phyloP scores from a whole-genome alignment of 2,888 invertebrate species.

The Leistus spinibarbis region DNA sequence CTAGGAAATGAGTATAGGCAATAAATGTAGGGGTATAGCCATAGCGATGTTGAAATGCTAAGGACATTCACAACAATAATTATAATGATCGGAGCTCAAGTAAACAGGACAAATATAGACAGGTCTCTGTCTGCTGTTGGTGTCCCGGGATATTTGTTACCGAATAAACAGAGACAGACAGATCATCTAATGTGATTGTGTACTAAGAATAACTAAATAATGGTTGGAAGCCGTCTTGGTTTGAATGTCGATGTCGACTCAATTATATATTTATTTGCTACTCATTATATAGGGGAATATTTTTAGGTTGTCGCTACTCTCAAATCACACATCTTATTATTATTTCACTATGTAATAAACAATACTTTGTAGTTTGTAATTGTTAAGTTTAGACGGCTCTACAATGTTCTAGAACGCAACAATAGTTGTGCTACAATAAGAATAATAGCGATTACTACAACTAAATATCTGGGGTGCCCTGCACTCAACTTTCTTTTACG shows the following conservation, averaged over 20 bases:
- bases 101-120: constrained; percentile 34
- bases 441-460: too few relatives aligned
- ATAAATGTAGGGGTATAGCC: not conserved
- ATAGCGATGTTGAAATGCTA: constrained; percentile 11
- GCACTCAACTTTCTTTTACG: too few relatives aligned
- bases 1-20: not conserved
- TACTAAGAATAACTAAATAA: constrained; percentile 4
- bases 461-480: too few relatives aligned
- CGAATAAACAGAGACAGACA: not conserved
- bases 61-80: constrained; percentile 3
- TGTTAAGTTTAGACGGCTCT: too few relatives aligned
- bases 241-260: not conserved
- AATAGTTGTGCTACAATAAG: too few relatives aligned
- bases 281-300: not conserved
- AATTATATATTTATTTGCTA: too few relatives aligned
- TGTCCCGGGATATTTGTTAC: constrained; percentile 8
- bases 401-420: too few relatives aligned
- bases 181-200: not conserved
- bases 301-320: too few relatives aligned
- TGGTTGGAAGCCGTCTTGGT: not conserved
- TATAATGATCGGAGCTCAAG: not conserved
- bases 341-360: too few relatives aligned
- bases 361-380: too few relatives aligned
- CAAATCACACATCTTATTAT: too few relatives aligned
- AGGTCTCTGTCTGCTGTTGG: not conserved